A percentile compares a stretch with the other conserved stretches of the same genome.
phyloP scores from a whole-genome alignment of 2,113 vertebrate species.

The Sisor rabdophorus region DNA sequence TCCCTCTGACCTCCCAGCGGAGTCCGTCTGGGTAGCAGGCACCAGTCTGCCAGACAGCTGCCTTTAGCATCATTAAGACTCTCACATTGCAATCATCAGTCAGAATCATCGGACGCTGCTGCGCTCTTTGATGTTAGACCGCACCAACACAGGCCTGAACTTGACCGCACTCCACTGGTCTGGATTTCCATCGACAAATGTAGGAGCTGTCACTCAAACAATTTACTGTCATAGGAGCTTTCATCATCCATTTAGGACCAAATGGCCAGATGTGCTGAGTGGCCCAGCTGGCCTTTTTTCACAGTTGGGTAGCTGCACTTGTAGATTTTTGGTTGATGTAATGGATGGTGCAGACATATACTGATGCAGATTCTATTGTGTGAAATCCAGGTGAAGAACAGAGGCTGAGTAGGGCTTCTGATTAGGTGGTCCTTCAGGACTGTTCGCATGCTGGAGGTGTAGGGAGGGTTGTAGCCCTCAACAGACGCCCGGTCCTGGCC shows the following conservation, averaged over 20 bases:
- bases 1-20: not conserved
- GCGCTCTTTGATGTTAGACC: conserved; percentile 35
- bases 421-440: conserved; percentile 27
- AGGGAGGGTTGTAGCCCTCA: conserved; percentile 33
- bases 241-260: not conserved
- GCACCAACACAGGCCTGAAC: conserved; percentile 24
- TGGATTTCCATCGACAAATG: conserved; percentile 27
- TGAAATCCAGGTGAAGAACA: conserved; percentile 12
- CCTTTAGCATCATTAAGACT: conserved; percentile 41
- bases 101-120: conserved; percentile 11
- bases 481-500: conserved; percentile 38
- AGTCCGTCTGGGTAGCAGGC: conserved; percentile 37
- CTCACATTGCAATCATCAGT: conserved; percentile 35
- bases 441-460: conserved; percentile 33
- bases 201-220: conserved; percentile 18
- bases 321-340: not conserved
- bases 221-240: not conserved
- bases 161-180: conserved; percentile 32
- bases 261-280: conserved; percentile 8
- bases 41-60: conserved; percentile 44
- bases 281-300: not conserved
- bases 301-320: conserved; percentile 3
- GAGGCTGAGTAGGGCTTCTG: conserved; percentile 8
- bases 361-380: not conserved
- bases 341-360: not conserved